These are phyloP conservation scores for Drosophila novamexicana DNA, from an alignment of 1,140 invertebrate species.

Conservation along the genomic window DNA sequence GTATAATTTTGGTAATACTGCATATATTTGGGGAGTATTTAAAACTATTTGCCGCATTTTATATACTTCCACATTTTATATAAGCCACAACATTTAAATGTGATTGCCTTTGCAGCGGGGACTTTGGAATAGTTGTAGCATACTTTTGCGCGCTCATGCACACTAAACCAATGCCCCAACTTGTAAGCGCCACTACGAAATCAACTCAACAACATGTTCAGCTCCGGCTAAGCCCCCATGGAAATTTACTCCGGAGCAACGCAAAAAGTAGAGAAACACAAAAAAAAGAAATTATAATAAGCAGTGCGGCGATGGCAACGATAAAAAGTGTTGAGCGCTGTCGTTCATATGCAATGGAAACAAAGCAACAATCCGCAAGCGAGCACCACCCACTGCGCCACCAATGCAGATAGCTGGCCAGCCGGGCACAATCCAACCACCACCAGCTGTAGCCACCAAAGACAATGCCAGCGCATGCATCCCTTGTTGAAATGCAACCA, in stretches of 20 bases:
- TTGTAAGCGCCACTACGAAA: conserved; percentile 49
- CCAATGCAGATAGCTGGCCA: conserved; percentile 7
- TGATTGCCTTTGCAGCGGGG: conserved; percentile 18
- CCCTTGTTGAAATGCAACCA: conserved; percentile 68
- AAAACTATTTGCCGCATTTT: conserved; percentile 2
- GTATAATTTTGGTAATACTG: neutral
- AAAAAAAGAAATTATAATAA: conserved; percentile 64
- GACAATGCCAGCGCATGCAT: conserved; percentile 65
- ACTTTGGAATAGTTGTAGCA: conserved; percentile 32
- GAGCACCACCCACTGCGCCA: neutral
- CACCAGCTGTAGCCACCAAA: conserved; percentile 52
- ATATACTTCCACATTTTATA: neutral
- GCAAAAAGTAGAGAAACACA: conserved; percentile 28
- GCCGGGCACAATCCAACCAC: conserved; percentile 27
- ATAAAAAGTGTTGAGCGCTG: conserved; percentile 77
- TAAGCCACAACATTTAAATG: conserved; percentile 32
- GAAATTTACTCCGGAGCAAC: conserved; percentile 55
- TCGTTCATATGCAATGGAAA: conserved; percentile 74
- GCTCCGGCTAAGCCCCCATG: conserved; percentile 62
- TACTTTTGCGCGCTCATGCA: conserved; percentile 42
- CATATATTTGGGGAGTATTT: conserved; percentile 10
- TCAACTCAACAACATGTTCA: conserved; percentile 60
- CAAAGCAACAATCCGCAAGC: conserved; percentile 73
- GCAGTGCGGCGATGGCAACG: conserved; percentile 54
- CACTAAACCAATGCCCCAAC: conserved; percentile 45